phyloP scores from a whole-genome alignment of 2,797 vertebrate species.

The Semotilus atromaculatus region DNA sequence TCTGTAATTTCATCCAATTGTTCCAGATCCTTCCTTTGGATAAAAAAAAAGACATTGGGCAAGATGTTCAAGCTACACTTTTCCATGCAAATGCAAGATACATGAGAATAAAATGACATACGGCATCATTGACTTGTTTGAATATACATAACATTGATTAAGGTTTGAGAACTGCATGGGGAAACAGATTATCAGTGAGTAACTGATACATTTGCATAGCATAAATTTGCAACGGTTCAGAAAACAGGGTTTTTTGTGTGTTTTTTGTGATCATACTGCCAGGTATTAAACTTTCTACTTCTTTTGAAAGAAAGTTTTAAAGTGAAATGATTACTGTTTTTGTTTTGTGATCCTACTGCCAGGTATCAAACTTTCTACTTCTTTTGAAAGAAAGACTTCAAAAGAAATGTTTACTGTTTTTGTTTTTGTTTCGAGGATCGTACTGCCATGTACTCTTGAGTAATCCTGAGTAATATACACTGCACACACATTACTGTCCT shows the following conservation, averaged over 20 bases:
- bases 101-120: neutral
- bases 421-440: neutral
- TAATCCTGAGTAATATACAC: slow-evolving; percentile 18
- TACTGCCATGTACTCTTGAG: slow-evolving; percentile 6
- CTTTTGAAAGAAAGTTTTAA: neutral
- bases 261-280: neutral
- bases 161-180: neutral
- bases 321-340: neutral
- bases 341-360: neutral
- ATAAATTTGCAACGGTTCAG: neutral
- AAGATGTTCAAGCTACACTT: neutral
- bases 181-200: neutral
- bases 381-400: neutral
- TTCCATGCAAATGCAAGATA: neutral
- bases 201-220: neutral
- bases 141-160: neutral
- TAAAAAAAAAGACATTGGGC: neutral
- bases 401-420: neutral
- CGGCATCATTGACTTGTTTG: neutral
- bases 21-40: neutral
- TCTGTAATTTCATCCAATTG: neutral
- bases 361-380: neutral
- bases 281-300: neutral
- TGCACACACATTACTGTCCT: neutral
- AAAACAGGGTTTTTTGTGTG: neutral